Evolutionary conservation across 2,888 invertebrate species (phyloP).

Genomic region (Lypha dubia): DNA sequence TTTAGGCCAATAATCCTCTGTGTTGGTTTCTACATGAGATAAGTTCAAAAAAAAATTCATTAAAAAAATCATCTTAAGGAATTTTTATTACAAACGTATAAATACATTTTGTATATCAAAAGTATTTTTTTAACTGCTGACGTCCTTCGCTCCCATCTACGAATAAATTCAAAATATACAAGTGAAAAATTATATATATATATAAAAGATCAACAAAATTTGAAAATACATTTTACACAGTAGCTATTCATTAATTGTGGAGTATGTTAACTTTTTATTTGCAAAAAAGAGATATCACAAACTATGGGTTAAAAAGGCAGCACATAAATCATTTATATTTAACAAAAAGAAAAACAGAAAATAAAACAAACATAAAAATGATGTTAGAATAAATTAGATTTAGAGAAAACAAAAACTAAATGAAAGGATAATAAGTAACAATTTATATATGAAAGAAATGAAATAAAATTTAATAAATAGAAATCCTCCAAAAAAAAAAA

Average conservation of each 20-base stretch:
- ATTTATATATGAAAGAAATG: slow-evolving; percentile 76
- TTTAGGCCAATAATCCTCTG: slow-evolving; percentile 82
- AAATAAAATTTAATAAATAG: slow-evolving; percentile 57
- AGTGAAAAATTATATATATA: slow-evolving; percentile 66
- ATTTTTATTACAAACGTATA: slow-evolving; percentile 63
- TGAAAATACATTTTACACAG: slow-evolving; percentile 53
- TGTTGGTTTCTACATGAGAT: slow-evolving; percentile 71
- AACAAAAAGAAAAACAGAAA: slow-evolving; percentile 39
- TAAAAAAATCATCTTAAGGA: slow-evolving; percentile 71
- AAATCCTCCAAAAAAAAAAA: slow-evolving; percentile 34
- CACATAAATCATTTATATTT: slow-evolving; percentile 59
- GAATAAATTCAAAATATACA: slow-evolving; percentile 54
- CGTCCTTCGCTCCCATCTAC: slow-evolving; percentile 78
- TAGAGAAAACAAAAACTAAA: slow-evolving; percentile 75
- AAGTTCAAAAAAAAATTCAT: slow-evolving; percentile 69
- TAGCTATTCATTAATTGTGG: slow-evolving; percentile 47
- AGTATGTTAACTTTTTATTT: slow-evolving; percentile 44
- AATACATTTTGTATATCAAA: slow-evolving; percentile 73
- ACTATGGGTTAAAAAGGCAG: slow-evolving; percentile 66
- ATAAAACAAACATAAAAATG: slow-evolving; percentile 59
- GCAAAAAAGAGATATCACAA: slow-evolving; percentile 28
- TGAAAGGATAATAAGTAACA: slow-evolving; percentile 75
- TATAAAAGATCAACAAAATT: slow-evolving; percentile 41
- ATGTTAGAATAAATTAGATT: slow-evolving; percentile 74
- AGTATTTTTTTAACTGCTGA: slow-evolving; percentile 79